These are phyloP conservation scores for Rhinopomastus cyanomelas DNA, from an alignment of 2,113 vertebrate species.

Conservation along the genomic window DNA sequence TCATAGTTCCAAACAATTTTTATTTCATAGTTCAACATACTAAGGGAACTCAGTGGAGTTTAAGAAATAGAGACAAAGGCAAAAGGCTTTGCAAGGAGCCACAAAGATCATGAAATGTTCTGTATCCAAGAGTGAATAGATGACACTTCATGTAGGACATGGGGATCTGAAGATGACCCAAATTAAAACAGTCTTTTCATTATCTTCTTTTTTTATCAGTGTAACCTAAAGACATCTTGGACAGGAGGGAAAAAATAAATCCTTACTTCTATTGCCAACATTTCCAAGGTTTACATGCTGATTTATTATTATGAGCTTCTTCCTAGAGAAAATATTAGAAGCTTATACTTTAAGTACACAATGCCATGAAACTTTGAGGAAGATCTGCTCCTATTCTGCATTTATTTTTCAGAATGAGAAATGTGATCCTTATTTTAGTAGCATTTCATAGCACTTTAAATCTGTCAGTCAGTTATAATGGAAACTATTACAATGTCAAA, in stretches of 20 bases:
- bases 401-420: background rate
- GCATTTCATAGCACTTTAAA: background rate
- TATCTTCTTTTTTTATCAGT: background rate
- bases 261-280: background rate
- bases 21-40: background rate
- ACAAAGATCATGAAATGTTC: background rate
- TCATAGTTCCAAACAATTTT: accelerated
- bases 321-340: background rate
- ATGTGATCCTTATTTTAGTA: background rate
- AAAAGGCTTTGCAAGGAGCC: background rate
- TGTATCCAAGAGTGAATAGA: background rate
- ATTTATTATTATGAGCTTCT: background rate
- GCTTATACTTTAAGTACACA: background rate
- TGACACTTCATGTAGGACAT: background rate
- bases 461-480: conserved; percentile 10
- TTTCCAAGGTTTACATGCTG: background rate
- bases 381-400: background rate
- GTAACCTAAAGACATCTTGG: background rate
- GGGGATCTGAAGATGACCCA: background rate
- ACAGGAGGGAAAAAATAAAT: background rate
- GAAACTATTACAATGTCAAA: conserved; percentile 31
- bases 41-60: background rate
- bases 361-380: background rate
- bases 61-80: background rate
- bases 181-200: background rate